These are phyloP conservation scores for Intellagama lesueurii DNA, from an alignment of 2,797 vertebrate species.

Conservation along the genomic window DNA sequence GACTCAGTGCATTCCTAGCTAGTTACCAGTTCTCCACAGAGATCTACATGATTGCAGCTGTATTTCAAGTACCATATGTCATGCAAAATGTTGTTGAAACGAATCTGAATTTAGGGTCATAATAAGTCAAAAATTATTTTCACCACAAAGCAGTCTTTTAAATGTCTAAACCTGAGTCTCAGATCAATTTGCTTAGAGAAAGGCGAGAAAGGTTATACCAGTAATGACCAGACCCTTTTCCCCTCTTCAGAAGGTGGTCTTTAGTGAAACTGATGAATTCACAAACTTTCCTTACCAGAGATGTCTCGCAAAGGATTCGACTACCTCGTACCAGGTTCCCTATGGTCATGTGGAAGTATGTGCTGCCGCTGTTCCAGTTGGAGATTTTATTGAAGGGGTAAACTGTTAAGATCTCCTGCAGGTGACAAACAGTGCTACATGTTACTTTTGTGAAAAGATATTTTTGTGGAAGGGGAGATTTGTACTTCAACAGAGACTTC, in stretches of 20 bases:
- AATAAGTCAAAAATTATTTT: background rate
- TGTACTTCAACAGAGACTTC: background rate
- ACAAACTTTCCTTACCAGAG: constrained; percentile 85
- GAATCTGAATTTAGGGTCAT: background rate
- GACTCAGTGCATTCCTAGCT: background rate
- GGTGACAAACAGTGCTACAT: constrained; percentile 21
- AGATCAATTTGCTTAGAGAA: background rate
- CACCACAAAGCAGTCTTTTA: background rate
- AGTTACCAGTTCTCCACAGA: background rate
- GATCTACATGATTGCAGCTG: background rate
- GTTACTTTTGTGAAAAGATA: background rate
- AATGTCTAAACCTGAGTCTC: background rate
- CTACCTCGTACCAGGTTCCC: constrained; percentile 89
- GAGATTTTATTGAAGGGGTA: constrained; percentile 93
- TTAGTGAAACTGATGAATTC: background rate
- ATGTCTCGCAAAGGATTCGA: constrained; percentile 95
- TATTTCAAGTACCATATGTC: background rate
- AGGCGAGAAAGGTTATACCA: background rate
- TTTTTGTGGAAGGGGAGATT: constrained; percentile 12
- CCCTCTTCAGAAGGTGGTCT: background rate
- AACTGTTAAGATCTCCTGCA: constrained; percentile 87
- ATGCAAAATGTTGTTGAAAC: background rate
- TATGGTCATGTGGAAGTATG: constrained; percentile 95
- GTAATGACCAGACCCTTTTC: background rate
- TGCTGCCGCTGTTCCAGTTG: constrained; percentile 97